phyloP scores from a whole-genome alignment of 2,113 vertebrate genomes.

The Sylvia atricapilla region DNA sequence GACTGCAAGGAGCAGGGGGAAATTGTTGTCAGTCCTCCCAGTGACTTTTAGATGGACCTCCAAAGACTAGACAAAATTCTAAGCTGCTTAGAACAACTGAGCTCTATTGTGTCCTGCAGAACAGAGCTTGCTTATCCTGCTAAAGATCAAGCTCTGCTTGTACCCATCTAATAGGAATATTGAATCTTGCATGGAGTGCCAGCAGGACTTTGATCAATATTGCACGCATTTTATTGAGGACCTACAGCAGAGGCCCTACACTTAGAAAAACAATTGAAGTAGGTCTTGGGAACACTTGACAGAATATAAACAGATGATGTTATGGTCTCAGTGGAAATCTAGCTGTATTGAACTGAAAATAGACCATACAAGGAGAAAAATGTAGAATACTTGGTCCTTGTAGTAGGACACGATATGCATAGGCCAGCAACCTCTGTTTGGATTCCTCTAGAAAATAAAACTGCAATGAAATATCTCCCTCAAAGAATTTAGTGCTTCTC shows the following conservation, averaged over 20 bases:
- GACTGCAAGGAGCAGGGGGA: fast-evolving
- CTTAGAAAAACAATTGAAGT: slow-evolving; percentile 58
- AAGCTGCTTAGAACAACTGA: not conserved
- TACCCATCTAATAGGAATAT: not conserved
- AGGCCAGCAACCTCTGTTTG: not conserved
- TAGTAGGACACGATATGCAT: not conserved
- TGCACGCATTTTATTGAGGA: slow-evolving; percentile 11
- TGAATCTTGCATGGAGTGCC: not conserved
- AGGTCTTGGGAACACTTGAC: slow-evolving; percentile 41
- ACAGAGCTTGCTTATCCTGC: not conserved
- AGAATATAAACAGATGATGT: slow-evolving; percentile 52
- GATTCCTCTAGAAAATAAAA: not conserved
- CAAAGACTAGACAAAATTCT: not conserved
- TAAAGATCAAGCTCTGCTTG: slow-evolving; percentile 2
- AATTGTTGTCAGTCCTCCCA: not conserved
- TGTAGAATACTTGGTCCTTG: not conserved
- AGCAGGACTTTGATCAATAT: slow-evolving; percentile 47
- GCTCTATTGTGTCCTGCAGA: not conserved
- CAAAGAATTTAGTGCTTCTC: not conserved
- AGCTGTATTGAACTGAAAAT: slow-evolving; percentile 24
- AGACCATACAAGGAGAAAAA: slow-evolving; percentile 48
- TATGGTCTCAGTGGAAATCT: slow-evolving; percentile 53
- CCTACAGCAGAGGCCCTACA: slow-evolving; percentile 47
- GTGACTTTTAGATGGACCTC: not conserved
- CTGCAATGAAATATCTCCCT: not conserved